Evolutionary conservation across 1,140 invertebrate species (phyloP), one percentile per base, ranked within the genome.

Genomic region (Zophobas atratus): DNA sequence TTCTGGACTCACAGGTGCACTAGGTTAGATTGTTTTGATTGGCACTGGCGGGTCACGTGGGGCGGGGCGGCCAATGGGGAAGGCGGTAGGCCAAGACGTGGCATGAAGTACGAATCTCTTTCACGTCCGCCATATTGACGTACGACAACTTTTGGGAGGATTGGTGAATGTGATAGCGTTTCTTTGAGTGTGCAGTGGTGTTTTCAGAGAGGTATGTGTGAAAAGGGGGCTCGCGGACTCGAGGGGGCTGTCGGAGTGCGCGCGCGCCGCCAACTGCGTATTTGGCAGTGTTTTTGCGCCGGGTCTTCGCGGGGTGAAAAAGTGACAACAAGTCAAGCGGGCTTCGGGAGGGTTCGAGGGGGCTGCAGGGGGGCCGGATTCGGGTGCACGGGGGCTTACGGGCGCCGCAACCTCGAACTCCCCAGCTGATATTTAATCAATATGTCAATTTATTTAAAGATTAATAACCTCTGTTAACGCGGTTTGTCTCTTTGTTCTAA

Each of bases 101-200:
- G 92, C 92, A 92, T 89, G 85, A 90, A 88, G 90, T 89, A 92
- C 89, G 90, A 91, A 92, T 88, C 89, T 91, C 88, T 92, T 92
- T 89, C 89, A 91, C 89, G 89, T 91, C 91, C 91, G 92, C 92
- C 92, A 93, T 93, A 92, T 93, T 93, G 92, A 92, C 91, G 91
- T 91, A 89, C 90, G 91, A 89, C 89, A 91, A 90, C 89, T 91
- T 90, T 88, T 85, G 86, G 89, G 91, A 91, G 89, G 90, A 78
- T 91, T 89, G 89, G 90, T 90, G 91, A 90, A 90, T 92, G 90
- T 91, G 89, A 89, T 90, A 88, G 89, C 88, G 89, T 91, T 91
- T 88, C 89, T 90, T 88, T 89, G 88, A 87, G 89, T 90, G 89
- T 88, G 88, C 86, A 87, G 89, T 89, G 87, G 89, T 89, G 92